Base-by-base conservation (phyloP, 1,140 invertebrate genomes). In the Eriosoma lanigerum region DNA sequence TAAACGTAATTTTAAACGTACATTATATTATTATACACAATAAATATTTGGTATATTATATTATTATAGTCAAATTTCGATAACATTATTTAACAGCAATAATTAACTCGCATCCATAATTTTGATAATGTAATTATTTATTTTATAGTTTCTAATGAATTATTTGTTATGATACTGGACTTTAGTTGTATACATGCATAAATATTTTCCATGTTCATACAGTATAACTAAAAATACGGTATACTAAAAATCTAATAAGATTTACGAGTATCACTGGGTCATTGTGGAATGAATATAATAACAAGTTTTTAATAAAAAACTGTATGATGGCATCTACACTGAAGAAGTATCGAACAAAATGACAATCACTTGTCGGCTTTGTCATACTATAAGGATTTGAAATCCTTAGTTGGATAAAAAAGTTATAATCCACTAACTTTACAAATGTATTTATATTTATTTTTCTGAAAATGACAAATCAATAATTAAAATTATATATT, bases 251-350 rank as follows among this genome's bases (percentile, higher is more conserved):
- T 13, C 5, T 0, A 44, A 68, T 26, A 68, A 13, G 8, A 68
- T 68, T 68, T 24, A 48, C 21, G 62, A 44, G 19, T n/a, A 64
- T 38, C 62, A 48, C 38, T 44, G 8, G 44, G 38, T 48, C 21
- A 48, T 46, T 13, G 62, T 64, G 62, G 62, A 10, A 68, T 48
- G 13, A 68, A 46, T 48, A 68, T 68, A 68, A 66, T 19, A 46
- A 68, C 44, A n/a, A n/a, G 66, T 68, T 68, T n/a, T 68, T 6
- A 13, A 26, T 68, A 48, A 64, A 64, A 46, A 68, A 46, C 38
- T 21, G 64, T 46, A 68, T 15, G 38, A 46, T 68, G 64, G 24
- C 19, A 68, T 68, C n/a, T 38, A 4, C n/a, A n/a, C 13, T n/a
- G 64, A 38, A 64, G 38, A 32, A 68, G n/a, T 68, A 38, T 38